Evolutionary conservation across 2,797 vertebrate genomes (phyloP), one percentile per base, ranked within the genome.

Genomic region (Geotria australis): DNA sequence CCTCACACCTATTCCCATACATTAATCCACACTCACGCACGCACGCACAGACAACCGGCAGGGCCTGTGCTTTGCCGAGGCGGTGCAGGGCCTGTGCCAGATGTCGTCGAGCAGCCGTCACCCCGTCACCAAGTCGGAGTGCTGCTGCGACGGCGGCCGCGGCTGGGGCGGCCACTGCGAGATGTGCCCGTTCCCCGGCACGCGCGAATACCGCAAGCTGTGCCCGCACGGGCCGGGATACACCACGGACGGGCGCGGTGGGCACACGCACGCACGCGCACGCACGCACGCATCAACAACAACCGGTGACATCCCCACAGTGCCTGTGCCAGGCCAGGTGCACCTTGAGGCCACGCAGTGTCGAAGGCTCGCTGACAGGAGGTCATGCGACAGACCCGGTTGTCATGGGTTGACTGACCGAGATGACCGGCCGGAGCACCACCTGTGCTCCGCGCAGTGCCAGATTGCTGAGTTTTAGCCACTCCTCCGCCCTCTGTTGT

Each of bases 131-230:
- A 88, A 83, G 59, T 83, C 82, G 0, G 77, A 83, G 70, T 96
- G 86, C 71, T 96, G 88, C 71, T 94, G 85, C 47, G 79, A 79
- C 47, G 70, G 66, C 0, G 82, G 83, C 9, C 77, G 82, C 7
- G 79, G 78, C 60, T 96, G 85, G 85, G 84, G 85, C 0, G 71
- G 77, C 2, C 76, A 71, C 68, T 96, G 88, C 3, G 85, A 93
- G 64, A 75, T 85, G 46, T 96, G 85, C 58, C 86, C 85, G 0
- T 72, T 94, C 46, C 82, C 80, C 0, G 79, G 83, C 59, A 96
- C 86, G 0, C 63, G 80, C 8, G 75, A 77, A 60, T 80, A 85
- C 74, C 83, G 80, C 71, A 84, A 73, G 63, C 81, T 94, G 80
- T 96, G 88, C 58, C 85, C 85, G 2, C 79, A 82, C 0, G 85